These are phyloP conservation scores for Drosophila pallidifrons DNA, from an alignment of 1,140 invertebrate species.

Conservation along the genomic window DNA sequence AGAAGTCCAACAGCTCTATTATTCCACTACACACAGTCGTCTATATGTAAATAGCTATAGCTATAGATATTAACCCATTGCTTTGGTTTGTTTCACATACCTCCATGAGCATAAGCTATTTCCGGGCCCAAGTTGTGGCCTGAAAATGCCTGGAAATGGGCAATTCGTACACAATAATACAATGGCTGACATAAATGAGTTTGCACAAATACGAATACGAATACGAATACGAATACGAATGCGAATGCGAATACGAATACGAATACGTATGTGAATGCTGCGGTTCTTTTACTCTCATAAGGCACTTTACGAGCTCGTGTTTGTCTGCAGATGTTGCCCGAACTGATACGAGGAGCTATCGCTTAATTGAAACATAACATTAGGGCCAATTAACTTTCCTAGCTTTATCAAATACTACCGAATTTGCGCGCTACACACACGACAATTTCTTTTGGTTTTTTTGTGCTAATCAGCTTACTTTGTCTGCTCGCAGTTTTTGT, in stretches of 20 bases:
- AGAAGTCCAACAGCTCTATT: neutral
- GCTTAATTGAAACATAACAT: constrained; percentile 71
- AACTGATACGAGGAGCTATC: constrained; percentile 44
- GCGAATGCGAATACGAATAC: too few species aligned
- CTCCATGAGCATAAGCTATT: constrained; percentile 5
- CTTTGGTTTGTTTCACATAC: neutral
- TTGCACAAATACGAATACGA: neutral
- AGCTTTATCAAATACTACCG: constrained; percentile 35
- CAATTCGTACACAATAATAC: neutral
- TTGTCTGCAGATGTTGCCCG: neutral
- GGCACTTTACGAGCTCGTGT: neutral
- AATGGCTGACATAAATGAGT: neutral
- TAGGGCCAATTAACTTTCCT: constrained; percentile 45
- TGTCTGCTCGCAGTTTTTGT: constrained; percentile 34
- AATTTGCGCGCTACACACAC: constrained; percentile 18
- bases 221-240: too few species aligned
- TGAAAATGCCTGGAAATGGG: constrained; percentile 15
- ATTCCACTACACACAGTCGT: too few species aligned
- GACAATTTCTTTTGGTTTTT: constrained; percentile 1
- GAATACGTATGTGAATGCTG: too few species aligned
- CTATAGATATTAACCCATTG: neutral
- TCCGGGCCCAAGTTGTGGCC: neutral
- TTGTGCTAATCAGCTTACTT: constrained; percentile 68
- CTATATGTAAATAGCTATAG: constrained; percentile 1
- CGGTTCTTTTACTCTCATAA: too few species aligned